Evolutionary conservation across 2,113 vertebrate genomes (phyloP).

Genomic region (Neolamprologus brichardi): DNA sequence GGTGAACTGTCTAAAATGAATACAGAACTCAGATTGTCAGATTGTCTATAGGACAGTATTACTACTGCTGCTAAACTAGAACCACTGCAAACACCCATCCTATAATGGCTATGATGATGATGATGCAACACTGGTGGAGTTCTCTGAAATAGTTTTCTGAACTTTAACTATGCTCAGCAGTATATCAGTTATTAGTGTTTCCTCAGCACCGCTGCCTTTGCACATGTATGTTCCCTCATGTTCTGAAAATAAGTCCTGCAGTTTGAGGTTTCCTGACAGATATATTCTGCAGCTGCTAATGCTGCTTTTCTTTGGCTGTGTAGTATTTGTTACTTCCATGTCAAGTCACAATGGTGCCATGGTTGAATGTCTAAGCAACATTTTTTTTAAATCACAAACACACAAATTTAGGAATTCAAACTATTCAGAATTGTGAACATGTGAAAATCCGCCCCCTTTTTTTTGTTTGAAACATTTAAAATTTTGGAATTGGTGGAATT

Average conservation of each 20-base stretch:
- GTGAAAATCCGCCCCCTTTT: neutral
- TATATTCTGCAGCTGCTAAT: neutral
- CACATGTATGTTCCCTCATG: neutral
- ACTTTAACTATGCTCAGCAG: neutral
- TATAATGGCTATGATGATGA: neutral
- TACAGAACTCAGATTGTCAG: neutral
- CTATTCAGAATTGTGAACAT: accelerated
- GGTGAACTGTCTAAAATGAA: neutral
- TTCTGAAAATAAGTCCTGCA: neutral
- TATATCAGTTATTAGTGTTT: neutral
- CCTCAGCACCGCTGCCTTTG: neutral
- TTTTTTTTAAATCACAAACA: neutral
- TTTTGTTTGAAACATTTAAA: neutral
- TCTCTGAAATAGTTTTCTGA: neutral
- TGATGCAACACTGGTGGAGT: neutral
- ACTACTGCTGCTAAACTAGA: neutral
- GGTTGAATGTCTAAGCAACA: neutral
- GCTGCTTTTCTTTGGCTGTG: neutral
- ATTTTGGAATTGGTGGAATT: neutral
- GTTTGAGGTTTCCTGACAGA: neutral
- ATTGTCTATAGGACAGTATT: neutral
- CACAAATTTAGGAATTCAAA: neutral
- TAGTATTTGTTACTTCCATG: accelerated
- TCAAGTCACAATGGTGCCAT: neutral
- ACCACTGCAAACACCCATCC: neutral